These are phyloP conservation scores for Callyntrura guangdongensis DNA, from an alignment of 2,888 invertebrate species.

Conservation along the genomic window DNA sequence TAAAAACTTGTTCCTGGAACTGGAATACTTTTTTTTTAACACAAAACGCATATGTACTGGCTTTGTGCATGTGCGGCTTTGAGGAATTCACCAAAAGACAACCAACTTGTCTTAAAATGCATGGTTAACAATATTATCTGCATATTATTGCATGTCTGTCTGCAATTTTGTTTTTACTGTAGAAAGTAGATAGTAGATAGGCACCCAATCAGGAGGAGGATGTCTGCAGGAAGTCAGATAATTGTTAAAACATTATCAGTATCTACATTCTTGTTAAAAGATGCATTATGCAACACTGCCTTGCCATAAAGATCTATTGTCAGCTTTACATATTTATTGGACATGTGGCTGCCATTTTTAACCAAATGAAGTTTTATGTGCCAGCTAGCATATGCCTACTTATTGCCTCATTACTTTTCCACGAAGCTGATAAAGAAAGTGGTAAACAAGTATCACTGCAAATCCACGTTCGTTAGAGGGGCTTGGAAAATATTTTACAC, in stretches of 20 bases:
- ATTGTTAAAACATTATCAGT: constrained; percentile 6
- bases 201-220: background rate
- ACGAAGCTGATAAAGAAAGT: background rate
- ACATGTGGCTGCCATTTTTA: constrained; percentile 17
- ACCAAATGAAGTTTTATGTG: background rate
- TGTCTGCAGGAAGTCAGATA: constrained; percentile 4
- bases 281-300: constrained; percentile 12
- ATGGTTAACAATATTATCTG: background rate
- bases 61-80: background rate
- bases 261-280: constrained; percentile 13
- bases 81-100: background rate
- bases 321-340: constrained; percentile 10
- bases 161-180: constrained; percentile 5
- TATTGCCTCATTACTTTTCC: constrained; percentile 9
- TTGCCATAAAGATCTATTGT: constrained; percentile 9
- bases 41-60: background rate
- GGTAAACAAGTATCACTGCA: background rate
- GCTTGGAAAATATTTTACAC: no score
- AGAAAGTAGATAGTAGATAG: background rate
- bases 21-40: background rate
- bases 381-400: background rate
- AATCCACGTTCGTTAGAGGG: background rate
- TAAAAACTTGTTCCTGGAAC: constrained; percentile 37
- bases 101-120: background rate
- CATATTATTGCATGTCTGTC: background rate